Evolutionary conservation across 2,113 vertebrate genomes (phyloP), one percentile per base, ranked within the genome.

Genomic region (Nematolebias whitei): DNA sequence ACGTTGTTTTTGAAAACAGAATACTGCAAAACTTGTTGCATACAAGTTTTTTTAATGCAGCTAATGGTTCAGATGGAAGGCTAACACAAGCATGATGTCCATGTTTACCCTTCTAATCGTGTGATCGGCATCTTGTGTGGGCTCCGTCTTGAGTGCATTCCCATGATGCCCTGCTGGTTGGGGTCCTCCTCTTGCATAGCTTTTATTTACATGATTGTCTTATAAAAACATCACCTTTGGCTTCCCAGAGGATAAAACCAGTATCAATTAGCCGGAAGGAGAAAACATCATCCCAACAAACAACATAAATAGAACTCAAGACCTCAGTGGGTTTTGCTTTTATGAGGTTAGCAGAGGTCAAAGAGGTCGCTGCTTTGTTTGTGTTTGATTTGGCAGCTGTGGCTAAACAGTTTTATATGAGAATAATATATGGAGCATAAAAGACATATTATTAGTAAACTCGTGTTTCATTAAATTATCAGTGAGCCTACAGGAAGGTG

Each of bases 141-240:
- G 85, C 90, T 68, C 48, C 58, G 68, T 20, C 51, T 84, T 58
- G 29, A 75, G 76, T 60, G 79, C 79, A 85, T 92, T 91, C 90
- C 83, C 90, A 92, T 90, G 80, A 85, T 88, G 82, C 67, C 68
- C 49, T 81, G 77, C 83, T 80, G 66, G 77, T 63, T 71, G 80
- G 87, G 78, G 81, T 76, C 68, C 85, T 85, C 62, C 79, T 68
- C 45, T 79, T 63, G 32, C 65, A 66, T 67, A 77, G 72, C 43
- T 51, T 87, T 78, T 92, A 83, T 91, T 91, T 89, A 87, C 80
- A 82, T 63, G 64, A 87, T 84, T 71, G 6, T 81, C 72, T 68
- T 78, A 82, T 65, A 79, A 88, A 88, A 92, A 91, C 78, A 86
- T 86, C 79, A 91, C 86, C 86, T 88, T 85, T 89, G 83, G 78